Evolutionary conservation across 2,797 vertebrate genomes (phyloP), one percentile per base, ranked within the genome.

Genomic region (Pitangus sulphuratus): DNA sequence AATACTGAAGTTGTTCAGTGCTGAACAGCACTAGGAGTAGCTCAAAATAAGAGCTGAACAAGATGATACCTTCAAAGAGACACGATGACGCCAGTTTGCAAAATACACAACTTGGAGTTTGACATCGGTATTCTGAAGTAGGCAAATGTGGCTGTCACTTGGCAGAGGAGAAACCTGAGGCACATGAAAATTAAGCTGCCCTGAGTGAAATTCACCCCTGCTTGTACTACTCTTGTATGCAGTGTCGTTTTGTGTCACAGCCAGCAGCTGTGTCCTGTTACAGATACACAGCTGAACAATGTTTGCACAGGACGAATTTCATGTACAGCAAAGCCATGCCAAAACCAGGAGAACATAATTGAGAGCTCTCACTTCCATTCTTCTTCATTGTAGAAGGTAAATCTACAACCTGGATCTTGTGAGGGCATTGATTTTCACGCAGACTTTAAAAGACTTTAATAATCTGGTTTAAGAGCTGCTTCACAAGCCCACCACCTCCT

Each of bases 221-320:
- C 33, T 50, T 39, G 39, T 60, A 57, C 24, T 68, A 14, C 18
- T 33, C 58, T 15, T 61, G 11, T 3, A 39, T 0, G 6, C 0
- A 0, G 48, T 20, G 68, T 2, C 64, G 53, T 42, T 28, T 37
- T 1, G 44, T 51, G 30, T 66, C 77, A 60, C 33, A 42, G 81
- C 42, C 74, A 79, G 84, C 74, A 89, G 84, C 54, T 39, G 70
- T 39, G 30, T 82, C 39, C 66, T 40, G 19, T 76, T 82, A 65
- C n/a, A 69, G 60, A 12, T 45, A 40, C 17, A 3, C 4, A 42
- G 83, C 69, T 7, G 7, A 77, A 56, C 0, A 37, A 31, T 1
- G 9, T 45, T 89, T 83, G 75, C 62, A 61, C n/a, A 48, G 60
- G 31, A 51, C 0, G 1, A 85, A 33, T 42, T 91, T 89, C 65